Evolutionary conservation across 2,888 invertebrate genomes (phyloP), one percentile per base, ranked within the genome.

Genomic region (Temnothorax unifasciatus): DNA sequence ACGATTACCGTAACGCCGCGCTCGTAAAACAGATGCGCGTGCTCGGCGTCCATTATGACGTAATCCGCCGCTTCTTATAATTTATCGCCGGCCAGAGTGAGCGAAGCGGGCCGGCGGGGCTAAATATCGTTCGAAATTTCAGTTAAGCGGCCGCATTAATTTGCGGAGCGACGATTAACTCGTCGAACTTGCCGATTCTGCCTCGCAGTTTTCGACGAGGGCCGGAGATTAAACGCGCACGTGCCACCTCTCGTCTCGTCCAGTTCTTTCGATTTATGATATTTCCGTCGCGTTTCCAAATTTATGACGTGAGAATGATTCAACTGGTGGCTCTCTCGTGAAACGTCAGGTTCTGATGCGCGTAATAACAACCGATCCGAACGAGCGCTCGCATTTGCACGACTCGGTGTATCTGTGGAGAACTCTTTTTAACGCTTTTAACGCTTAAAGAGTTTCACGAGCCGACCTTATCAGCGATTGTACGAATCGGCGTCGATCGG

Each of bases 1-100:
- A 90, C 91, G 92, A 93, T 93, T 90, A 92, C 92, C 90, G 91
- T 85, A 82, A 92, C 93, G 90, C 89, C 90, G 89, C 79, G 86
- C 87, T 88, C 90, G 91, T 89, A 89, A 91, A 92, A 92, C 90
- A 91, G 87, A 86, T 85, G 85, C 86, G 87, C 86, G 85, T 88
- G 85, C 86, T 86, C 82, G 63, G 68, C 82, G 66, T 54, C 57
- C 76, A 81, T 81, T 81, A 81, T 81, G 57, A 82, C 77, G 71
- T 71, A 81, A 61, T 84, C 82, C 47, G 77, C 34, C 82, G 74
- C 73, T 84, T 52, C 79, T 79, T 83, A 68, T 81, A 71, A 81
- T 81, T 81, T 81, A 81, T 81, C 73, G 47, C 25, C 59, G 73
- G 13, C 29, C 59, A 18, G 68, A 38, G 71, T 15, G 44, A 44